Evolutionary conservation across 2,113 vertebrate genomes (phyloP).

Genomic region (Strigops habroptila): DNA sequence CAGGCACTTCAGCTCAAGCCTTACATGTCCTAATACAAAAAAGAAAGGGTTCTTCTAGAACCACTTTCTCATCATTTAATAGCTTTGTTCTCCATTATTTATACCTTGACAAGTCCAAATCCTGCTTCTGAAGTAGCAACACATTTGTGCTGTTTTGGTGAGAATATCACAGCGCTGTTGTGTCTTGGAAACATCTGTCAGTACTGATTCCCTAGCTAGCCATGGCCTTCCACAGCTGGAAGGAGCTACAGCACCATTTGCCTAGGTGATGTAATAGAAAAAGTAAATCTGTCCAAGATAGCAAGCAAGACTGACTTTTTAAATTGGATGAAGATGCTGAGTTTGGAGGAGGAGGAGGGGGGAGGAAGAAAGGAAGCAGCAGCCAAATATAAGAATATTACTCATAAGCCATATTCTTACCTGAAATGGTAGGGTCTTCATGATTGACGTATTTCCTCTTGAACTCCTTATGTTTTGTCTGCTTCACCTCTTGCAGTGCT

Average conservation of each 20-base stretch:
- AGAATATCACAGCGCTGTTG: neutral
- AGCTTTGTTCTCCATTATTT: neutral
- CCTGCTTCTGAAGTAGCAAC: neutral
- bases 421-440: neutral
- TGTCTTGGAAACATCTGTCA: neutral
- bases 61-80: neutral
- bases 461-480: neutral
- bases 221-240: neutral
- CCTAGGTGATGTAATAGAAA: neutral
- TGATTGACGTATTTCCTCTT: neutral
- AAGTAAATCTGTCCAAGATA: neutral
- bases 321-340: neutral
- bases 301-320: neutral
- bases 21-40: neutral
- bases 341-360: neutral
- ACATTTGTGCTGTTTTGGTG: neutral
- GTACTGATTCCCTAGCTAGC: neutral
- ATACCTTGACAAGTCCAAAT: neutral
- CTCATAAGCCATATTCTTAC: neutral
- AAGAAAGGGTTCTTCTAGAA: neutral
- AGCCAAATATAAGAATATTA: neutral
- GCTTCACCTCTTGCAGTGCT: neutral
- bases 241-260: neutral
- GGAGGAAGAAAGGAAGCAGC: neutral
- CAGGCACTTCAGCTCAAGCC: neutral